Percentiles rank a stretch among this genome's conserved stretches.
Conservation (phyloP, 2,113 vertebrate species). For the Ivindomyrus marchei region DNA sequence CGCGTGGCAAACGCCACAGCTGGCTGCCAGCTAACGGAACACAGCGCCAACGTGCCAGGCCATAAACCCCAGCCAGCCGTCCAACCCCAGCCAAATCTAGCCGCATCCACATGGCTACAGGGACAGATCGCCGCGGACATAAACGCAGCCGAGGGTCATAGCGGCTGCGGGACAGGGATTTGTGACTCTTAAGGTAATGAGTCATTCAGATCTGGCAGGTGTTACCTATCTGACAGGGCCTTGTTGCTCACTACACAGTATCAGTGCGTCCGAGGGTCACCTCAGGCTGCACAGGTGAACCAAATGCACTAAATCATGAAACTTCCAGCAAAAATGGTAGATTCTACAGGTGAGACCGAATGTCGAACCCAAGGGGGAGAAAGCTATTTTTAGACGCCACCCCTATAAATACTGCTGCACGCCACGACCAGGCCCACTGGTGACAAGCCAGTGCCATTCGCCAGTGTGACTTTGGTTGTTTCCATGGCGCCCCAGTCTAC, state of each 20-base stretch:
- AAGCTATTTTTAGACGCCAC: constrained; percentile 47
- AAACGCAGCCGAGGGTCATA: neutral
- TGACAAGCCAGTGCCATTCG: constrained; percentile 22
- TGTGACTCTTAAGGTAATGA: neutral
- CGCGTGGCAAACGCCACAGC: neutral
- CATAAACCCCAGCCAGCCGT: neutral
- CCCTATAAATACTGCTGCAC: constrained; percentile 47
- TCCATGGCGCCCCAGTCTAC: constrained; percentile 3
- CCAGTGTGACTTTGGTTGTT: constrained; percentile 44
- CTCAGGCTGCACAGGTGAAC: neutral
- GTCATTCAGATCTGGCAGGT: neutral
- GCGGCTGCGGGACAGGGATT: neutral
- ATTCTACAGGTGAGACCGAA: neutral
- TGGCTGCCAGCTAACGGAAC: neutral
- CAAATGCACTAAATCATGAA: neutral
- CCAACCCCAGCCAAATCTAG: neutral
- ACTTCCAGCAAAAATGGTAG: neutral
- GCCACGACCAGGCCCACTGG: constrained; percentile 21
- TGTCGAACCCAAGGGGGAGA: neutral
- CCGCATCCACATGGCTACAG: neutral
- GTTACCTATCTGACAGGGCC: neutral
- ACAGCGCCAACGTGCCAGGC: neutral
- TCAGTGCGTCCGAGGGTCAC: neutral
- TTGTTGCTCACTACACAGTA: neutral
- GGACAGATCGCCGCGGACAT: neutral